Evolutionary conservation across 2,797 vertebrate species (phyloP), one percentile per base, ranked within the genome.

Genomic region (Phataginus tricuspis): DNA sequence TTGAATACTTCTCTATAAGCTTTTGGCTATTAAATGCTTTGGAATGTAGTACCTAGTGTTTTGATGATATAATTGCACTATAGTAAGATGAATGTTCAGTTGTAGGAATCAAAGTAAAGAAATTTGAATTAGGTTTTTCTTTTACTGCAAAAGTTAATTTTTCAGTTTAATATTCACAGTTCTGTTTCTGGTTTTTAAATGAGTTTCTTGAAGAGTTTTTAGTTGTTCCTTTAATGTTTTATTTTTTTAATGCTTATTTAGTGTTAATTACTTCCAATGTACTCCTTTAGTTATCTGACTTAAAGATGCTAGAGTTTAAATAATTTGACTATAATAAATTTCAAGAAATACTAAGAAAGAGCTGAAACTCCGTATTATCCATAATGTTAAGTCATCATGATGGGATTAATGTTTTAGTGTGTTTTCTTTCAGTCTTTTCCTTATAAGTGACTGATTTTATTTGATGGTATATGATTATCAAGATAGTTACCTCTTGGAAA

Each of bases 21-120:
- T 95, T 94, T 93, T 86, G 63, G 6, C 84, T 92, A 49, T 66
- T 95, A 77, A 94, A 53, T 97, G 88, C 16, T 63, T 86, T n/a
- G n/a, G 19, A 49, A 27, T 84, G 53, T 90, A 55, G 10, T 90
- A 85, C 27, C 87, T 23, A 84, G n/a, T 96, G 27, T 80, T 71
- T 89, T 39, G 39, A 39, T 39, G 4, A 6, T 91, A 29, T 86
- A 79, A 91, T 59, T 84, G 27, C 14, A 42, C 83, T 69, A 34
- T 55, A 66, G 23, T 90, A 83, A 86, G 34, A 9, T 78, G 29
- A 90, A 39, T 86, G 51, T 87, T 92, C 16, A 63, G 0, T 61
- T 90, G 9, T 42, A 94, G 64, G 64, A 92, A 31, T 68, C 27
- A 72, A 86, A 85, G 14, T 66, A 31, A 49, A 94, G 39, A 85